These are phyloP conservation scores for Anhinga anhinga DNA, from an alignment of 2,113 vertebrate genomes.

Conservation along the genomic window DNA sequence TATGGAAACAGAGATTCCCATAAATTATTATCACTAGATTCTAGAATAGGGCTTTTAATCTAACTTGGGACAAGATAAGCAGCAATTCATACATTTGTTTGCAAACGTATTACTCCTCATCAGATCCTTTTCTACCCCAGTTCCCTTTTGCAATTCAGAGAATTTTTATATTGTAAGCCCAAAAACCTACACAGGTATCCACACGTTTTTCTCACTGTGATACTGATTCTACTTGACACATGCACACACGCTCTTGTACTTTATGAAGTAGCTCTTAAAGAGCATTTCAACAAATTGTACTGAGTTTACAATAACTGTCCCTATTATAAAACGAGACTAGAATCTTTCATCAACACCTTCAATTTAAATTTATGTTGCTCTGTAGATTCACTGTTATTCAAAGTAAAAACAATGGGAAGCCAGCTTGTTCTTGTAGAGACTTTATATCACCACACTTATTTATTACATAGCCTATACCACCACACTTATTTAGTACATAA, in stretches of 20 bases:
- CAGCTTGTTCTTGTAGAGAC: conserved; percentile 19
- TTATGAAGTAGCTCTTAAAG: conserved; percentile 38
- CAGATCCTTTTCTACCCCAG: background rate
- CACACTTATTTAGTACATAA: too few species aligned
- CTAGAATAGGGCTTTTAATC: background rate
- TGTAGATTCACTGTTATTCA: conserved; percentile 66
- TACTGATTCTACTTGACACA: conserved; percentile 13
- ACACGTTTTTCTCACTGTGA: background rate
- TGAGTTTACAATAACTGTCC: background rate
- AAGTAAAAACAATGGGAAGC: conserved; percentile 50
- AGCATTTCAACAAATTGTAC: conserved; percentile 37
- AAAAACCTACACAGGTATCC: background rate
- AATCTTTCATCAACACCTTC: conserved; percentile 67
- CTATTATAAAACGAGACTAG: conserved; percentile 52
- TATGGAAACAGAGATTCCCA: conserved; percentile 34
- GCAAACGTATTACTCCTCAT: background rate
- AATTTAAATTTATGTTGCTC: conserved; percentile 61
- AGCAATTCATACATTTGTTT: background rate
- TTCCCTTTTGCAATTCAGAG: background rate
- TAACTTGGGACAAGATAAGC: conserved; percentile 2
- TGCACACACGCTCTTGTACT: background rate
- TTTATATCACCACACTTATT: conserved; percentile 58
- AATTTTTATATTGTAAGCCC: background rate
- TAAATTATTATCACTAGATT: conserved; percentile 12
- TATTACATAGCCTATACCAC: background rate